A percentile compares a stretch with the other conserved stretches of the same genome.
Conservation (phyloP, 1,140 invertebrate genomes). For the Drosophila punjabiensis region DNA sequence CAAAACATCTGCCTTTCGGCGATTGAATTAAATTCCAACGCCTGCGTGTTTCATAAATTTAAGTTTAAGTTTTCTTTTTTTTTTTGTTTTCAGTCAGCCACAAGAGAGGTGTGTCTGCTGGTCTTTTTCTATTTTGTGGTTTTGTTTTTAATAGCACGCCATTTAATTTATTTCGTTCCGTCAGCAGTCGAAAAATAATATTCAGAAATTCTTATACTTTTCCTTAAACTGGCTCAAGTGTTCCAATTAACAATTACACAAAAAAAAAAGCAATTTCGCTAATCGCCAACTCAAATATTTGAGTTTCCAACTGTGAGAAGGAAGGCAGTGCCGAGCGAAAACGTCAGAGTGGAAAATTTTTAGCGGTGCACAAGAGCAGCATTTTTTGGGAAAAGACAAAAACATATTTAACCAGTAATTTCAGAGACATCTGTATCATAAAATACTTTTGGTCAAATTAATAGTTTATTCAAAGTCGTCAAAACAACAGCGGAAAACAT, state of each 20-base stretch:
- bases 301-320: conserved; percentile 16
- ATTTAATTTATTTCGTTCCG: conserved; percentile 23
- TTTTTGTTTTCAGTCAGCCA: conserved; percentile 7
- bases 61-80: conserved; percentile 13
- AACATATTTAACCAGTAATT: conserved; percentile 34
- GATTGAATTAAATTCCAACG: conserved; percentile 39
- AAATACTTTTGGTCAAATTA: conserved; percentile 15
- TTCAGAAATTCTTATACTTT: conserved; percentile 10
- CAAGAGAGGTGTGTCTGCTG: conserved; percentile 53
- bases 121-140: conserved; percentile 19
- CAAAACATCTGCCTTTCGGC: conserved; percentile 49
- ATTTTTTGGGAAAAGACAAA: conserved; percentile 13
- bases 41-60: conserved; percentile 61
- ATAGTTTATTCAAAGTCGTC: not conserved
- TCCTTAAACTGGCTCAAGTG: conserved; percentile 7
- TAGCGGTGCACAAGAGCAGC: conserved; percentile 13
- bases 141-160: conserved; percentile 6
- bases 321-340: conserved; percentile 12
- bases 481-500: not conserved
- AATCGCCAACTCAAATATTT: conserved; percentile 53
- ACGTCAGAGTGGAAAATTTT: conserved; percentile 58
- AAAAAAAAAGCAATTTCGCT: conserved; percentile 49
- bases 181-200: conserved; percentile 22
- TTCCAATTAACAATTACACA: conserved; percentile 65
- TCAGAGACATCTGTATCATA: conserved; percentile 22